Conservation (phyloP, 2,888 invertebrate species). For the Ligdia adustata region DNA sequence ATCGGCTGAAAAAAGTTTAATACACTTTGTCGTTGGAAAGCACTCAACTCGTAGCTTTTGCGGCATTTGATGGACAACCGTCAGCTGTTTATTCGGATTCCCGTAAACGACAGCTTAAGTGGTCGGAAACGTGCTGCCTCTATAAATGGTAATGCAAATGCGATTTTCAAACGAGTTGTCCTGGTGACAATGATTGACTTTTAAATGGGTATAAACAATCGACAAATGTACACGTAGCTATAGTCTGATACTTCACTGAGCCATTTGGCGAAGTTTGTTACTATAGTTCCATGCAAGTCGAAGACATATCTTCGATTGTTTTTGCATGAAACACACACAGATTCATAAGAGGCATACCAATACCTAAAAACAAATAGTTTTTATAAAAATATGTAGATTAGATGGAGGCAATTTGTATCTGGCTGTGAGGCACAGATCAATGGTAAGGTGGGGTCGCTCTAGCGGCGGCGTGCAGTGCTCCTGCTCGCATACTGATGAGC, state of each 20-base stretch:
- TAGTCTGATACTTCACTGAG: slow-evolving; percentile 34
- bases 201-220: slow-evolving; percentile 64
- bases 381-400: too few relatives aligned
- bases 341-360: too few relatives aligned
- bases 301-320: slow-evolving; percentile 57
- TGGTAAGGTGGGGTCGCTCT: slow-evolving; percentile 38
- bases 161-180: slow-evolving; percentile 56
- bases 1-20: background rate
- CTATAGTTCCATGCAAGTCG: slow-evolving; percentile 46
- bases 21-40: slow-evolving; percentile 7
- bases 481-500: slow-evolving; percentile 66
- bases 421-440: slow-evolving; percentile 67
- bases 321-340: slow-evolving; percentile 51
- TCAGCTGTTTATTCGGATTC: slow-evolving; percentile 50
- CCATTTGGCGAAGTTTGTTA: slow-evolving; percentile 29
- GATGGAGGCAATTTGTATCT: slow-evolving; percentile 71
- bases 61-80: slow-evolving; percentile 45
- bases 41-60: slow-evolving; percentile 31
- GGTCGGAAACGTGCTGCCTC: slow-evolving; percentile 58
- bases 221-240: slow-evolving; percentile 48
- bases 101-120: slow-evolving; percentile 63
- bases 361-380: too few relatives aligned
- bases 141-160: slow-evolving; percentile 66
- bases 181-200: slow-evolving; percentile 74
- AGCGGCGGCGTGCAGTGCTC: slow-evolving; percentile 45